Conservation (phyloP, 2,888 invertebrate genomes). For the Chloroclysta siterata region DNA sequence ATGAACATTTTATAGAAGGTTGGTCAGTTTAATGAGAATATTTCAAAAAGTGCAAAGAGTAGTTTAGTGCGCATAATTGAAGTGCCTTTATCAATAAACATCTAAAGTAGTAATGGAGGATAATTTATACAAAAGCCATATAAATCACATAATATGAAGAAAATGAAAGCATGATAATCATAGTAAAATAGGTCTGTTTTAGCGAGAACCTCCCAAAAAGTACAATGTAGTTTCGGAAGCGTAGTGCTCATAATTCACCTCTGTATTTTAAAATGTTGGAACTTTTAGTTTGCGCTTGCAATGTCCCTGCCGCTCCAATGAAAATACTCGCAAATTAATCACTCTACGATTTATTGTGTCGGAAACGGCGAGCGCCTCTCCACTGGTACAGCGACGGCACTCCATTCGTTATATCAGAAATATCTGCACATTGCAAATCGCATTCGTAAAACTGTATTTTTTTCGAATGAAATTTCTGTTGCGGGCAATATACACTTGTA, state of each 20-base stretch:
- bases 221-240: not conserved
- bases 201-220: not conserved
- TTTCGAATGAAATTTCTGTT: not conserved
- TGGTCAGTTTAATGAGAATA: no score
- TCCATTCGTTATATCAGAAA: conserved; percentile 35
- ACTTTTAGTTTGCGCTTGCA: conserved; percentile 3
- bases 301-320: conserved; percentile 30
- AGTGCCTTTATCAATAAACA: not conserved
- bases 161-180: no score
- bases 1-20: no score
- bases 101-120: not conserved
- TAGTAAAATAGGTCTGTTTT: no score
- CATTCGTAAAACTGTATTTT: conserved; percentile 16
- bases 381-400: conserved; percentile 12
- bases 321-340: conserved; percentile 34
- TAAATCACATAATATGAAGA: no score
- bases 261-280: conserved; percentile 7
- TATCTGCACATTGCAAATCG: conserved; percentile 24
- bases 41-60: no score
- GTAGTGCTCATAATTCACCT: not conserved
- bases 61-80: no score
- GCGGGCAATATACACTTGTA: not conserved
- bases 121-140: no score
- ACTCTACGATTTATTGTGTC: conserved; percentile 34
- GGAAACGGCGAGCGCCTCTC: conserved; percentile 34